These are phyloP conservation scores for Linhomoeus sp. DNA, from an alignment of 2,888 invertebrate genomes.

Conservation along the genomic window DNA sequence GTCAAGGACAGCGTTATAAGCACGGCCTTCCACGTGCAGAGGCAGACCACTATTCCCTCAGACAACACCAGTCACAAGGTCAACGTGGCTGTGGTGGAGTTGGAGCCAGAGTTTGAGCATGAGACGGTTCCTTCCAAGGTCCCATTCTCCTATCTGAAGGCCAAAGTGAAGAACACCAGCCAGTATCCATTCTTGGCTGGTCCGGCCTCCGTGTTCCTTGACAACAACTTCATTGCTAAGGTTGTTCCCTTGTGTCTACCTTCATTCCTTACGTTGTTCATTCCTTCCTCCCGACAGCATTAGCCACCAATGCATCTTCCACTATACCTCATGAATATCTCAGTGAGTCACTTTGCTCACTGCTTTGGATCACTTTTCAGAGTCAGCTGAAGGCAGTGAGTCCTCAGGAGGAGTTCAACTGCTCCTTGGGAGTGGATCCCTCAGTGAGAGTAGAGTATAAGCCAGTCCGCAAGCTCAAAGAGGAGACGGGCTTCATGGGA, in stretches of 20 bases:
- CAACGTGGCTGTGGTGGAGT: slow-evolving; percentile 11
- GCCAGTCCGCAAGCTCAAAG: no score
- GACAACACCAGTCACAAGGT: no score
- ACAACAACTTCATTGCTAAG: no score
- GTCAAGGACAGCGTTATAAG: no score
- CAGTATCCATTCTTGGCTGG: slow-evolving; percentile 14
- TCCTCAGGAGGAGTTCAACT: slow-evolving; percentile 28
- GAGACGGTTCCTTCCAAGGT: slow-evolving; percentile 7
- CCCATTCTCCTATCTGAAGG: slow-evolving; percentile 15
- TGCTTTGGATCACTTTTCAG: no score
- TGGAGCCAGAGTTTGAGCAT: not conserved
- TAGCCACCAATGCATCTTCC: no score
- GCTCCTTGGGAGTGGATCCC: slow-evolving; percentile 30
- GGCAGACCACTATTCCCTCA: slow-evolving; percentile 24
- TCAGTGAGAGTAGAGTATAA: slow-evolving; percentile 19
- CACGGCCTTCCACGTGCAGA: slow-evolving; percentile 22
- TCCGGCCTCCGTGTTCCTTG: slow-evolving; percentile 15
- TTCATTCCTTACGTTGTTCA: no score
- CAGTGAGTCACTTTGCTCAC: no score
- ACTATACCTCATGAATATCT: no score
- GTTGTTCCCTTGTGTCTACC: no score
- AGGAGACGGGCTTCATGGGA: no score
- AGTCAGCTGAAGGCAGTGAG: slow-evolving; percentile 23
- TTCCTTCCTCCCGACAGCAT: no score
- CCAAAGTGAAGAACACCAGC: slow-evolving; percentile 14